Evolutionary conservation across 92 coral and sea anemone genomes (phyloP).

Genomic region (Umimayanthus chanpuru): DNA sequence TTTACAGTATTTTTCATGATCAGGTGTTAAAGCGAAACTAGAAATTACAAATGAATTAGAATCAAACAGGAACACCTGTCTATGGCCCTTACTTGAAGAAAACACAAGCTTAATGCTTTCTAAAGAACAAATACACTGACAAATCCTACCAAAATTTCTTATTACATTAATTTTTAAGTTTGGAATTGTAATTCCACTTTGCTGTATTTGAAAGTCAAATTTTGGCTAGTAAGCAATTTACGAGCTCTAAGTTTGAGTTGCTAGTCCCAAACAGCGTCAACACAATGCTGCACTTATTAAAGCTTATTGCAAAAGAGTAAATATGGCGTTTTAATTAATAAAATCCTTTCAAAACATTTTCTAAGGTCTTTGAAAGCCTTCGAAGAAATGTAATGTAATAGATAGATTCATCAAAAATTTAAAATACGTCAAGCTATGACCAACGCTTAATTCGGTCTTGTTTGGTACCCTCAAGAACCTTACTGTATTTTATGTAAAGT

Average conservation of each 20-base stretch:
- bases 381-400: neutral
- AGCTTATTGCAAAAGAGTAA: neutral
- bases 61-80: neutral
- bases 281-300: neutral
- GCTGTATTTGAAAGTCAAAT: neutral
- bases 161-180: too few species aligned
- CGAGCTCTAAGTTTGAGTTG: neutral
- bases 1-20: neutral
- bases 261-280: neutral
- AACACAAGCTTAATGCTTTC: neutral
- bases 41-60: neutral
- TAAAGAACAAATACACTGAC: neutral
- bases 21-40: too few species aligned
- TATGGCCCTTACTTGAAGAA: neutral
- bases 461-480: neutral
- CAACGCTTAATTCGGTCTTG: neutral
- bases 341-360: neutral
- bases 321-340: conserved; percentile 15
- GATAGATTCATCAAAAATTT: neutral
- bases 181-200: too few species aligned
- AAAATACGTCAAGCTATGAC: neutral
- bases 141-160: neutral
- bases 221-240: neutral
- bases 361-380: neutral
- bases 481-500: neutral